These are phyloP conservation scores for Phrynosoma blainvillii DNA, from an alignment of 2,113 vertebrate species.

Conservation along the genomic window DNA sequence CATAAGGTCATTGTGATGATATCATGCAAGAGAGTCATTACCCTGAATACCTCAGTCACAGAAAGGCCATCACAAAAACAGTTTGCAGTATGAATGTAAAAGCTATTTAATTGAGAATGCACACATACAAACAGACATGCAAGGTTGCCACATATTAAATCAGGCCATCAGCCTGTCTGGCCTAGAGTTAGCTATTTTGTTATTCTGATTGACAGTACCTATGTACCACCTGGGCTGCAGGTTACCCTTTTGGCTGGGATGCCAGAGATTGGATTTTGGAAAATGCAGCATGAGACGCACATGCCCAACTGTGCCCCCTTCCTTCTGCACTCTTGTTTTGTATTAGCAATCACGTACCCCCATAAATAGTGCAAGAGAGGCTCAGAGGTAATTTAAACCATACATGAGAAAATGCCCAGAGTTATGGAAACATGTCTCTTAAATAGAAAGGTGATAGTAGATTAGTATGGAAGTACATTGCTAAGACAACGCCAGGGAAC, in stretches of 20 bases:
- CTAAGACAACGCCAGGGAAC: neutral
- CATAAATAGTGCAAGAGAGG: conserved; percentile 5
- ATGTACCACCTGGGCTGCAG: no score
- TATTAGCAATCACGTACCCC: neutral
- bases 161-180: neutral
- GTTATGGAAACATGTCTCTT: accelerated
- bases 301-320: neutral
- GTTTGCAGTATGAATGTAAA: neutral
- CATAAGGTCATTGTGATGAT: neutral
- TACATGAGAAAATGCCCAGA: neutral
- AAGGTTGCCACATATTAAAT: neutral
- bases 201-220: neutral
- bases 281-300: neutral
- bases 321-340: neutral
- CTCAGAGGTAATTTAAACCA: neutral
- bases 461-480: conserved; percentile 17
- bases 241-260: neutral
- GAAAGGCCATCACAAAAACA: neutral
- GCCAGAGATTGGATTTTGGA: neutral
- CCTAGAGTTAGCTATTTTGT: no score
- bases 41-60: neutral
- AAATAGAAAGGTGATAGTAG: neutral
- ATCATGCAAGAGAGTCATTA: neutral
- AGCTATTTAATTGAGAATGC: neutral
- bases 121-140: neutral